These are phyloP conservation scores for Stylophora pistillata DNA, from an alignment of 64 coral and sea anemone genomes.

Conservation along the genomic window DNA sequence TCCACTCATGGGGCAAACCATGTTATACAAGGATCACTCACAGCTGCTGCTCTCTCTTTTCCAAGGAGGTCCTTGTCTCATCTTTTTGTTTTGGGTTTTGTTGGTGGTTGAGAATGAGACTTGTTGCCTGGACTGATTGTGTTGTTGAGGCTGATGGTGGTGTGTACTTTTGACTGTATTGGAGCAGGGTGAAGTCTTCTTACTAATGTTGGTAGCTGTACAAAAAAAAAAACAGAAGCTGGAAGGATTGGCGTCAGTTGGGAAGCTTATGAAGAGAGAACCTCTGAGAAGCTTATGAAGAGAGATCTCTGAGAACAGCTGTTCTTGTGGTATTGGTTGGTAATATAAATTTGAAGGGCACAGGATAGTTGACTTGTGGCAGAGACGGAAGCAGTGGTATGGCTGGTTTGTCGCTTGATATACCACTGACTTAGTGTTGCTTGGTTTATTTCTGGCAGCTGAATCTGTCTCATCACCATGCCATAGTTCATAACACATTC, in stretches of 20 bases:
- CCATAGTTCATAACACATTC: background rate
- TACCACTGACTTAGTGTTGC: slow-evolving; percentile 39
- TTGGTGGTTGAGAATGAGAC: background rate
- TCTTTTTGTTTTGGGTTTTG: no score
- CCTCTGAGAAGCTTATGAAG: no score
- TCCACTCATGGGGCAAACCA: background rate
- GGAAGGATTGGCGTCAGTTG: no score
- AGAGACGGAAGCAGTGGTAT: background rate
- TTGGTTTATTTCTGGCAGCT: slow-evolving; percentile 60
- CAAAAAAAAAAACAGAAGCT: no score
- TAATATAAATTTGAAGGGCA: slow-evolving; percentile 11
- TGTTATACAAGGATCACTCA: background rate
- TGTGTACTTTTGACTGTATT: no score
- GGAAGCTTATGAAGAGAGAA: no score
- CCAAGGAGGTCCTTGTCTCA: no score
- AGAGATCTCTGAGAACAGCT: no score
- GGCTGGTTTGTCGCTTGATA: slow-evolving; percentile 24
- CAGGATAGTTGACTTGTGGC: slow-evolving; percentile 20
- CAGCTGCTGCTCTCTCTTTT: background rate
- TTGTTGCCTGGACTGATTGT: no score
- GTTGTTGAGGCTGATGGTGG: no score
- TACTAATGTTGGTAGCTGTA: no score
- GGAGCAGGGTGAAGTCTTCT: no score
- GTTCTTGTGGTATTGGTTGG: slow-evolving; percentile 5
- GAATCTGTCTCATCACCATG: slow-evolving; percentile 25